phyloP scores from a whole-genome alignment of 2,797 vertebrate genomes.

The Orestias chungarensis region DNA sequence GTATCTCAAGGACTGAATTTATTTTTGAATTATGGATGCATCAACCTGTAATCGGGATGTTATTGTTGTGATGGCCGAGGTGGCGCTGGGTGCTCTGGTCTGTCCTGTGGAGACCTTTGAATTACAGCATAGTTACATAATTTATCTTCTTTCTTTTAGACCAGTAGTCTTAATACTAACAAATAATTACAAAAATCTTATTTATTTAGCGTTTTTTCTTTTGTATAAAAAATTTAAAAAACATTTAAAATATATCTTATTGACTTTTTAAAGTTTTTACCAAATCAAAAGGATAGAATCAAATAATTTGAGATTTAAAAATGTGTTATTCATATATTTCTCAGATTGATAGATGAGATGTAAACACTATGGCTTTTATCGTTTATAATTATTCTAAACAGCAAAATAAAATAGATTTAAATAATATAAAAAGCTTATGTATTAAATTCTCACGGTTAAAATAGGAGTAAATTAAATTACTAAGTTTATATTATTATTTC shows the following conservation, averaged over 20 bases:
- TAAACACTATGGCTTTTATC: too few relatives aligned
- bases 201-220: not conserved
- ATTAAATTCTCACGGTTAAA: not conserved
- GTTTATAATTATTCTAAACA: not conserved
- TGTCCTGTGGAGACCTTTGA: slow-evolving; percentile 5
- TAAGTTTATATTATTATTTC: not conserved
- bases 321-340: not conserved
- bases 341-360: not conserved
- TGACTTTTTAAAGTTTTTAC: too few relatives aligned
- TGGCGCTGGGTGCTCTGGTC: slow-evolving; percentile 24
- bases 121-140: not conserved
- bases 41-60: slow-evolving; percentile 50
- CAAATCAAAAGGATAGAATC: not conserved
- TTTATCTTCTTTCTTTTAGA: not conserved
- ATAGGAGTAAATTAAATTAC: not conserved
- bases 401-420: not conserved
- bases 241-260: too few relatives aligned
- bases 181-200: not conserved
- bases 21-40: slow-evolving; percentile 58
- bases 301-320: not conserved
- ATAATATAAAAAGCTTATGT: not conserved
- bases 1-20: too few relatives aligned
- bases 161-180: too few relatives aligned
- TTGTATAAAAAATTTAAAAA: not conserved
- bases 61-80: slow-evolving; percentile 41